These are phyloP conservation scores for Drosophila aff. DNA, from an alignment of 1,140 invertebrate genomes.

Conservation along the genomic window DNA sequence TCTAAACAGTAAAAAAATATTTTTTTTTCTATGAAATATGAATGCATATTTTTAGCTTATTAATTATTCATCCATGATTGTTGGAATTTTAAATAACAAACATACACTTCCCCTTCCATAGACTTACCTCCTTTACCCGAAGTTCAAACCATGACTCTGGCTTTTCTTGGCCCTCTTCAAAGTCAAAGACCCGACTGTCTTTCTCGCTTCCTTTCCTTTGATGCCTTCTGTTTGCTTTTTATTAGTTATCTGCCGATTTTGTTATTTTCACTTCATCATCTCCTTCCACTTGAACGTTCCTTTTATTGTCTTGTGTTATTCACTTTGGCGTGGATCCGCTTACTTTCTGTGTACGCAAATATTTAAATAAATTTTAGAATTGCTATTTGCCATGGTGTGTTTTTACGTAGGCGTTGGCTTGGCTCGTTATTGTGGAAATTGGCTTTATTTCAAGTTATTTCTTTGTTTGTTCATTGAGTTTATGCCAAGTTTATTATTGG, in stretches of 20 bases:
- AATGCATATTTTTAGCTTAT: background rate
- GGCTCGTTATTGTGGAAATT: slow-evolving; percentile 34
- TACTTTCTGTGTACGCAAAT: slow-evolving; percentile 51
- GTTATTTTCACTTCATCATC: slow-evolving; percentile 55
- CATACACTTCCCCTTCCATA: background rate
- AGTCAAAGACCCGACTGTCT: slow-evolving; percentile 51
- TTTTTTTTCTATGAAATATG: background rate
- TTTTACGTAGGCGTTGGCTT: slow-evolving; percentile 9
- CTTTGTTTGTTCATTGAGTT: slow-evolving; percentile 62
- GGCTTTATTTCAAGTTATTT: slow-evolving; percentile 50
- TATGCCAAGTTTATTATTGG: slow-evolving; percentile 58
- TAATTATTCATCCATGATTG: background rate
- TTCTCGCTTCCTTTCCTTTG: slow-evolving; percentile 27
- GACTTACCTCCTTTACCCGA: slow-evolving; percentile 58
- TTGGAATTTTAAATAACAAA: background rate
- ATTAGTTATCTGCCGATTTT: slow-evolving; percentile 40
- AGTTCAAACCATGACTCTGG: slow-evolving; percentile 72
- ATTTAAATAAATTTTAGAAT: slow-evolving; percentile 60
- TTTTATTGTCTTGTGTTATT: slow-evolving; percentile 67
- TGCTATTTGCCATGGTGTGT: slow-evolving; percentile 13
- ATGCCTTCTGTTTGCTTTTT: slow-evolving; percentile 43
- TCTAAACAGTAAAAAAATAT: background rate
- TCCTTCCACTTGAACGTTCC: slow-evolving; percentile 31
- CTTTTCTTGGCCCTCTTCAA: slow-evolving; percentile 43
- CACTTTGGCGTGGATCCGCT: slow-evolving; percentile 38